Base-by-base conservation (phyloP, 2,113 vertebrate genomes). In the Colinus virginianus region DNA sequence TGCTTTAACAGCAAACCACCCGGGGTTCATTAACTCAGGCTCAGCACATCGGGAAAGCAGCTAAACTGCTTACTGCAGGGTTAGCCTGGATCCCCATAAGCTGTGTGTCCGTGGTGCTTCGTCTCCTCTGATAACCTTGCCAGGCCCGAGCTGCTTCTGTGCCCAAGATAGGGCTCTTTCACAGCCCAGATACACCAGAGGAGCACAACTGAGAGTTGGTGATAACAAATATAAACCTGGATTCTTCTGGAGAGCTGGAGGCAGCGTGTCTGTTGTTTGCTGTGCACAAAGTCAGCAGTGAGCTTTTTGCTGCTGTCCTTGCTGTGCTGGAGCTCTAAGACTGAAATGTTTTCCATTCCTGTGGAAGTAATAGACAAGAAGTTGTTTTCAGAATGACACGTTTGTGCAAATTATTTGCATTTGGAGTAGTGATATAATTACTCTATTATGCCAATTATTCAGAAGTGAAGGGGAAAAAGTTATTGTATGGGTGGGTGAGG, bases 91-190 rank as follows among this genome's bases (percentile, higher is more conserved):
- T 95, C 79, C 67, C 76, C 46, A 59, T 85, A 88, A 93, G 75
- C 96, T 55, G 76, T 8, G 23, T 85, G 76, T 36, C 36, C 59
- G 34, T 26, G 8, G 76, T 30, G 55, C 71, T 83, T 67, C 66
- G 64, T 85, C 88, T 89, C 87, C 94, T 93, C 67, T 85, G 40
- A 79, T 77, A 94, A 94, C 91, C 91, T 94, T 70, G 87, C 63
- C 53, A 42, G 78, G 45, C 53, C 55, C 58, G 32, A 34, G 75
- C 81, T 91, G 67, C 67, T 77, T 53, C 62, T 87, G 32, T 71
- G 84, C 32, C 61, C 18, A 19, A 42, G 83, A 18, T 0, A 16
- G 59, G 86, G 42, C 69, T 84, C 53, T 40, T 76, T 59, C 63
- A 16, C 6, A 17, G 75, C 75, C n/a, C 58, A 1, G 4, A 0